These are phyloP conservation scores for Sisyra nigra DNA, from an alignment of 2,888 invertebrate species.

Conservation along the genomic window DNA sequence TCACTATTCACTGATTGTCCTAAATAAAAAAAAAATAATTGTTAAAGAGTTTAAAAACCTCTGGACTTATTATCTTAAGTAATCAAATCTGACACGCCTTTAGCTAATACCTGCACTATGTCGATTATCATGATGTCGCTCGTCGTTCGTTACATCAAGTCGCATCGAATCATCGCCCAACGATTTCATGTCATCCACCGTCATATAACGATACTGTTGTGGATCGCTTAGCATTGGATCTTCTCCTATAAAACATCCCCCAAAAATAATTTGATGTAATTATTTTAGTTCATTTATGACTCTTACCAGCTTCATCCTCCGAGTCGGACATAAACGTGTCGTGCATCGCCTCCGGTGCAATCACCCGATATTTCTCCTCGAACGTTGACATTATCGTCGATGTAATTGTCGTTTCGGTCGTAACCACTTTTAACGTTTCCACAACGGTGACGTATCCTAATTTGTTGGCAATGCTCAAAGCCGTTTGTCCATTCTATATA, in stretches of 20 bases:
- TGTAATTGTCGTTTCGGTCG: slow-evolving; percentile 54
- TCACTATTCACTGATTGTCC: slow-evolving; percentile 26
- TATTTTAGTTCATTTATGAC: slow-evolving; percentile 6
- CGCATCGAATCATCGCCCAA: slow-evolving; percentile 53
- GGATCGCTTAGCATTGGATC: slow-evolving; percentile 53
- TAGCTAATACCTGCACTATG: not conserved
- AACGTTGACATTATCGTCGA: slow-evolving; percentile 37
- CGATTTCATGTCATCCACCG: slow-evolving; percentile 64
- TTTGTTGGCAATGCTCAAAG: slow-evolving; percentile 89
- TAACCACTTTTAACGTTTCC: slow-evolving; percentile 86
- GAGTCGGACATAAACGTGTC: slow-evolving; percentile 98
- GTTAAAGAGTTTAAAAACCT: slow-evolving; percentile 9
- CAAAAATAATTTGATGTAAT: not conserved
- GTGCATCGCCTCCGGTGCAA: slow-evolving; percentile 97
- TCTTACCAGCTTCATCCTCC: slow-evolving; percentile 92
- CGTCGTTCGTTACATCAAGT: slow-evolving; percentile 28
- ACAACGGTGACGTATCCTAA: slow-evolving; percentile 97
- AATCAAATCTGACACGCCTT: not conserved
- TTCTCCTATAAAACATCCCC: slow-evolving; percentile 33
- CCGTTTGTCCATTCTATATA: slow-evolving; percentile 85
- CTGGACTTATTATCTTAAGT: not conserved
- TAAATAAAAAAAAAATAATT: slow-evolving; percentile 10
- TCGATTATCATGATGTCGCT: slow-evolving; percentile 23
- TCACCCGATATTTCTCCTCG: slow-evolving; percentile 94
- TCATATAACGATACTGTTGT: slow-evolving; percentile 62